A percentile compares a stretch with the other conserved stretches of the same genome.
These are phyloP conservation scores for Meghimatium bilineatum DNA, from an alignment of 2,888 invertebrate genomes.

Conservation along the genomic window DNA sequence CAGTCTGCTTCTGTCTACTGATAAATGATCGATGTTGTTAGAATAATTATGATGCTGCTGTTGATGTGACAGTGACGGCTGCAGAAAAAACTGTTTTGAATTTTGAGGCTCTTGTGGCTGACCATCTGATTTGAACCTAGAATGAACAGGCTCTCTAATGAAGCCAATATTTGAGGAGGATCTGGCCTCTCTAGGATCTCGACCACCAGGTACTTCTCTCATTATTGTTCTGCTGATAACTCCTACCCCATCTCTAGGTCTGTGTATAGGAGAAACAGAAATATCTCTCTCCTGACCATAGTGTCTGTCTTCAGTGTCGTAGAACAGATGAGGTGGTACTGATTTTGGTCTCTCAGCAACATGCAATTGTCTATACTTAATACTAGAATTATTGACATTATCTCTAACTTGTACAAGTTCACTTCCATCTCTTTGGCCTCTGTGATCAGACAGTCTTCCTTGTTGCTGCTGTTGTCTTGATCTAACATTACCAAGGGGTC, in stretches of 20 bases:
- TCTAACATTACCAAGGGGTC: conserved; percentile 32
- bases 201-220: conserved; percentile 39
- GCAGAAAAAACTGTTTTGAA: neutral
- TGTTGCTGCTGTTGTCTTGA: neutral
- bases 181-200: neutral
- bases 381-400: conserved; percentile 4
- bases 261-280: conserved; percentile 61
- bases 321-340: conserved; percentile 68
- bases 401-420: neutral
- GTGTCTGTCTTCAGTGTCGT: conserved; percentile 41
- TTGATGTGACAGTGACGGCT: neutral
- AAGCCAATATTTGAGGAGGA: conserved; percentile 6
- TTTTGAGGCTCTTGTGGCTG: neutral
- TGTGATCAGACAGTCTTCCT: neutral
- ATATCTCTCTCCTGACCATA: neutral
- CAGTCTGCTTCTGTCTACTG: neutral
- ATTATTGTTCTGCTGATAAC: neutral
- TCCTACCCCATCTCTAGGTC: conserved; percentile 52
- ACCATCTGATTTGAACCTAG: neutral
- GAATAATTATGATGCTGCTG: neutral
- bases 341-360: conserved; percentile 66
- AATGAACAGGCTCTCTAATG: conserved; percentile 39
- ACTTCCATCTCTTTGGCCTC: neutral
- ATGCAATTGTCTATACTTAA: conserved; percentile 1
- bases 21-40: neutral